phyloP scores from a whole-genome alignment of 2,888 invertebrate species.

The Frankliniella fusca region DNA sequence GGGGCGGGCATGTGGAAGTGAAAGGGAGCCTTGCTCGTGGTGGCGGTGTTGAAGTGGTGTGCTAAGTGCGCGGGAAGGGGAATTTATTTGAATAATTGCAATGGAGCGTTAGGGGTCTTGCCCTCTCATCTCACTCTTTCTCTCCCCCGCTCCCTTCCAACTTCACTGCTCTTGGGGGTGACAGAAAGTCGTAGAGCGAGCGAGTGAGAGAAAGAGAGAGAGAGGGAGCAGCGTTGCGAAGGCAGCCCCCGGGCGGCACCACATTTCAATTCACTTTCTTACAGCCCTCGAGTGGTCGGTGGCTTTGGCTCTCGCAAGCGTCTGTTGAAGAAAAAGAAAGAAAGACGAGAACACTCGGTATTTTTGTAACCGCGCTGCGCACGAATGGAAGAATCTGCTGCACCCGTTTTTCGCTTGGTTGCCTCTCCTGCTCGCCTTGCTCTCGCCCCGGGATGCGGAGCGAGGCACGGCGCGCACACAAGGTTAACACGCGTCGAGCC shows the following conservation, averaged over 20 bases:
- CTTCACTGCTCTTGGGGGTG: too few relatives aligned
- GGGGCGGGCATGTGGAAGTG: too few relatives aligned
- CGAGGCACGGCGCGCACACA: background rate
- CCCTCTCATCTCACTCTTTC: too few relatives aligned
- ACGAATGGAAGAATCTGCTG: background rate
- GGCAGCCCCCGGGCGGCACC: background rate
- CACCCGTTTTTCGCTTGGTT: background rate
- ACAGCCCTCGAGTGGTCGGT: too few relatives aligned
- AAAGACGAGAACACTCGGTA: background rate
- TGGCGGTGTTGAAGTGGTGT: too few relatives aligned
- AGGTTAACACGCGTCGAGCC: too few relatives aligned
- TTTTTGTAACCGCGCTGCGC: background rate
- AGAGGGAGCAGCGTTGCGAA: background rate
- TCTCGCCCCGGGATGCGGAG: background rate
- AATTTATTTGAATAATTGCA: background rate
- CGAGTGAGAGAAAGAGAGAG: background rate
- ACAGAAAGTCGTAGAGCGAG: background rate
- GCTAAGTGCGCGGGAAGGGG: background rate
- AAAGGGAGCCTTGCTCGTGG: too few relatives aligned
- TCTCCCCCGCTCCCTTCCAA: too few relatives aligned
- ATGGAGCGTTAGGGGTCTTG: background rate
- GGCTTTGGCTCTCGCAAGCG: too few relatives aligned
- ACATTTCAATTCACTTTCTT: too few relatives aligned
- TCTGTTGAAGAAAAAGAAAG: too few relatives aligned
- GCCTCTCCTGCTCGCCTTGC: too few relatives aligned